These are phyloP conservation scores for Anomalospiza imberbis DNA, from an alignment of 2,797 vertebrate genomes.

Conservation along the genomic window DNA sequence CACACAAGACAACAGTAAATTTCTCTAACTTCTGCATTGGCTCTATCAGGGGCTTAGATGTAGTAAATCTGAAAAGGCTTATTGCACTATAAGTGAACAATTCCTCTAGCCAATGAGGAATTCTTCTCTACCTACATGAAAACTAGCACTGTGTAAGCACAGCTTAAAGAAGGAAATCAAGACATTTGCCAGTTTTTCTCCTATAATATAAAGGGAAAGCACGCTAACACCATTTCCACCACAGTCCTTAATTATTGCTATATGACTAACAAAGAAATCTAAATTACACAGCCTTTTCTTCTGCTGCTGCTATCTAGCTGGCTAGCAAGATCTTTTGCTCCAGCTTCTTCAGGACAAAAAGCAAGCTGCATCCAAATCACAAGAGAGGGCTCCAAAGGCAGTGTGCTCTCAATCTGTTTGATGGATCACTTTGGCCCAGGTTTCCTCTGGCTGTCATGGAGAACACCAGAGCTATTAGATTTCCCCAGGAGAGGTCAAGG, in stretches of 20 bases:
- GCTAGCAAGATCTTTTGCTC: neutral
- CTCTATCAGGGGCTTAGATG: fast-evolving
- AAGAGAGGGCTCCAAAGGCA: neutral
- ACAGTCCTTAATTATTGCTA: neutral
- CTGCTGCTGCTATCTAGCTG: neutral
- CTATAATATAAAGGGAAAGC: neutral
- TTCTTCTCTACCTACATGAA: neutral
- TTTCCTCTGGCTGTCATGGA: neutral
- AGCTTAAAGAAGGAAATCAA: neutral
- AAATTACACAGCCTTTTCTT: neutral
- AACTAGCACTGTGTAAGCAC: neutral
- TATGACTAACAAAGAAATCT: neutral
- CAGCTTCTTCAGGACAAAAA: neutral
- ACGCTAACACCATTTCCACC: neutral
- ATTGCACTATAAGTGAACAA: neutral
- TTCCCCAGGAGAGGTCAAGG: neutral
- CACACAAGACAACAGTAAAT: neutral
- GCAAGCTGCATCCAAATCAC: neutral
- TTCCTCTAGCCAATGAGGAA: neutral
- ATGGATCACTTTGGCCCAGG: neutral
- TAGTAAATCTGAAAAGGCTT: neutral
- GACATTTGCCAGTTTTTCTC: neutral
- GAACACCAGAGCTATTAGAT: fast-evolving
- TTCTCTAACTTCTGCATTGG: neutral
- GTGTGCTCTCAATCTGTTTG: neutral